These are phyloP conservation scores for Eurosta solidaginis DNA, from an alignment of 1,140 invertebrate species.

Conservation along the genomic window DNA sequence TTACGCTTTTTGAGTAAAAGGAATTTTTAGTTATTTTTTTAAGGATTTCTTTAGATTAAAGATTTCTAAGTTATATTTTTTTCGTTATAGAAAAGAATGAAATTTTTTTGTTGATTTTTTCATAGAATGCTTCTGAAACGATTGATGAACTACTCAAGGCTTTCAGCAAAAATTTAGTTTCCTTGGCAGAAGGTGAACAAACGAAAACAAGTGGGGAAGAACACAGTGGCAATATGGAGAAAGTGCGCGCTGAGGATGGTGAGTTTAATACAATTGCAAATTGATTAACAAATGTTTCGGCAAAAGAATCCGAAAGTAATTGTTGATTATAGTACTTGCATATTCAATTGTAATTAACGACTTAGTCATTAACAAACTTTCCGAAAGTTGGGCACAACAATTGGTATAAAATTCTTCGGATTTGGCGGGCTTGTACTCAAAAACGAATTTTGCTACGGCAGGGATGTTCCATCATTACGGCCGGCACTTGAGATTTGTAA, in stretches of 20 bases:
- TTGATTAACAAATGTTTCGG: background rate
- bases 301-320: too few species aligned
- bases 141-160: slow-evolving; percentile 29
- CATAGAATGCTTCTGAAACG: slow-evolving; percentile 27
- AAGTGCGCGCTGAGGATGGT: background rate
- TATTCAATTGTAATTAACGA: too few species aligned
- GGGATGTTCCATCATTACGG: too few species aligned
- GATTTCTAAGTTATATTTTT: background rate
- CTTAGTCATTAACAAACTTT: too few species aligned
- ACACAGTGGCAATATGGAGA: background rate
- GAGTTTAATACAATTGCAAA: background rate
- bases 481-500: too few species aligned
- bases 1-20: slow-evolving; percentile 16
- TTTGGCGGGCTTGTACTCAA: too few species aligned
- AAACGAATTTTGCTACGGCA: too few species aligned
- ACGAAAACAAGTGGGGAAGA: background rate
- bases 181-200: background rate
- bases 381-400: too few species aligned
- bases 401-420: too few species aligned
- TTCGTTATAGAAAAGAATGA: slow-evolving; percentile 9
- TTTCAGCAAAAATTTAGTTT: slow-evolving; percentile 23
- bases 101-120: slow-evolving; percentile 31
- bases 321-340: too few species aligned
- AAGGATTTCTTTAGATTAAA: background rate
- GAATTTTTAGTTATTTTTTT: slow-evolving; percentile 10